Conservation (phyloP, 1,140 invertebrate genomes). For the Acyrthosiphon pisum region DNA sequence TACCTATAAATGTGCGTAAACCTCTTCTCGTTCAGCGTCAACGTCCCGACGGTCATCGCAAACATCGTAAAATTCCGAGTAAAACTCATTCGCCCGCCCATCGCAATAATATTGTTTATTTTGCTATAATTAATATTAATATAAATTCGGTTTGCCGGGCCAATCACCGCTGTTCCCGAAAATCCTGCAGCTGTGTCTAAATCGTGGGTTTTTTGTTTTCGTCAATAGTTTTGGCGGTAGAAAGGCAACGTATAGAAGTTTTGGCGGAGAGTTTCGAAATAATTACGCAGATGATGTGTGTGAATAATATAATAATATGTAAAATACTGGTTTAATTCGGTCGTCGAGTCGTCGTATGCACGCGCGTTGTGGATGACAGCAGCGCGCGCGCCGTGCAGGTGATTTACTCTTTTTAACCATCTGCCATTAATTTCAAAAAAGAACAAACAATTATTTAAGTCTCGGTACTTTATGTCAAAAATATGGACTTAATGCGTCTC, state of each 20-base stretch:
- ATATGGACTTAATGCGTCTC: not conserved
- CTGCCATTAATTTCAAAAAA: conserved; percentile 1
- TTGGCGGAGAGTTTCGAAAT: not conserved
- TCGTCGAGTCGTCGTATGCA: not conserved
- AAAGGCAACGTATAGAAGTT: not conserved
- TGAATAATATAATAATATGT: not conserved
- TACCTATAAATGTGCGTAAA: no score
- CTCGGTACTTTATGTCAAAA: not conserved
- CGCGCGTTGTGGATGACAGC: not conserved
- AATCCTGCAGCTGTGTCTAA: not conserved
- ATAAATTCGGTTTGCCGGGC: not conserved
- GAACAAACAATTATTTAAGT: not conserved
- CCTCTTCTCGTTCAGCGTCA: no score
- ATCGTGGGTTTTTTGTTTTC: not conserved
- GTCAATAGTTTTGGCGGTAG: not conserved
- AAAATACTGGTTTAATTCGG: not conserved
- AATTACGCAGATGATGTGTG: not conserved
- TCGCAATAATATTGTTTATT: not conserved
- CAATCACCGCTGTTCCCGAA: not conserved
- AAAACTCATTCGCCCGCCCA: not conserved
- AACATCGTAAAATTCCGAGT: no score
- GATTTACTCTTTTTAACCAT: not conserved
- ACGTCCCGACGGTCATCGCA: no score
- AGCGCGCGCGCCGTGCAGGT: not conserved
- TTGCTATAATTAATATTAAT: not conserved